Base-by-base conservation (phyloP, 2,888 invertebrate species). In the Ormyrus labotus region DNA sequence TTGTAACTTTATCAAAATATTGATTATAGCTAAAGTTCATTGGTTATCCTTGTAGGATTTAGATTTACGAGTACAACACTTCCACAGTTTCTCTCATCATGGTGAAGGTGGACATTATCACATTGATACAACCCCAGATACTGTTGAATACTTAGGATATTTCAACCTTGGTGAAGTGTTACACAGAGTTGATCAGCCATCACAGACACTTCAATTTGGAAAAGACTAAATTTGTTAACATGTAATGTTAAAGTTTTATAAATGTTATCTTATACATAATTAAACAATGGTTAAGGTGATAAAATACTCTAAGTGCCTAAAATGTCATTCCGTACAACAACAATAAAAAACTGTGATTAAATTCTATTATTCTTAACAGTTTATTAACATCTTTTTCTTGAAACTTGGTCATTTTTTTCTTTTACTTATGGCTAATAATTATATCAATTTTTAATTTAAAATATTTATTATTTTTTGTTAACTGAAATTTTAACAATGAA, bases 41-140 rank as follows among this genome's bases (percentile, higher is more conserved):
- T 50, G 47, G 34, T 72, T 79, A 76, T 70, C 11, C 45, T 90
- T 92, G 63, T 87, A 97, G 97, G 97, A 94, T 47, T 91, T 97
- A 89, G 97, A 98, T 92, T 93, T 99, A 83, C 94, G 99, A 85
- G 94, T 97, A 83, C 98, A 99, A 91, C 99, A 99, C 92, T 99
- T 99, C 91, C 99, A 99, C 91, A 97, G 97, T 89, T 97, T 96
- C 91, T 95, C 96, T 84, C 92, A 93, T 87, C 95, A 95, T 89
- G 95, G 95, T 79, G 95, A 95, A 92, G 97, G 96, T 84, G 99
- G 99, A 0, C 99, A 99, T 92, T 99, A 99, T 92, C 99, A 99
- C 92, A 95, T 95, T 90, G 99, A 99, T 92, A 96, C 95, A 8
- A 97, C 97, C 51, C 98, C 99, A 0, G 95, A 94, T 8, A 92